Conservation (phyloP, 2,888 invertebrate species). For the Cephus nigrinus region DNA sequence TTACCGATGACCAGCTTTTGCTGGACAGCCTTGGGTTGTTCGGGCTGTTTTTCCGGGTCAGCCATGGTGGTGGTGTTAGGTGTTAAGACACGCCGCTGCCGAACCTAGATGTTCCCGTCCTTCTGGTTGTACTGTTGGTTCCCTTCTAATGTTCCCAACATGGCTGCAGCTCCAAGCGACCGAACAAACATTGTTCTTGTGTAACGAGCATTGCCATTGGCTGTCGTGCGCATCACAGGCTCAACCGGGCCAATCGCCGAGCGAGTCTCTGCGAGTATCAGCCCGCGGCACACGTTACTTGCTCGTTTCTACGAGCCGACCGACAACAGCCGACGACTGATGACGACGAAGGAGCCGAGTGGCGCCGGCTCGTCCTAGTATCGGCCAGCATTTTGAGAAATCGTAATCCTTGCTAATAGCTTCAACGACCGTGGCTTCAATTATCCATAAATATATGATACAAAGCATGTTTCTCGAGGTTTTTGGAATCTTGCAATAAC, state of each 20-base stretch:
- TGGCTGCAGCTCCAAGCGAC: conserved; percentile 62
- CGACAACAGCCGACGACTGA: not conserved
- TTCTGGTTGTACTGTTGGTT: conserved; percentile 68
- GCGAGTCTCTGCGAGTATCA: conserved; percentile 5
- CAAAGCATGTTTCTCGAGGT: not conserved
- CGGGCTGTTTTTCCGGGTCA: conserved; percentile 92
- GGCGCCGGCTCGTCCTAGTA: not conserved
- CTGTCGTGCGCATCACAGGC: conserved; percentile 17
- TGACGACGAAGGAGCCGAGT: not conserved
- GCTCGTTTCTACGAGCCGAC: conserved; percentile 9
- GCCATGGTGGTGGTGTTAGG: conserved; percentile 86
- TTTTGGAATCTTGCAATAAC: not conserved
- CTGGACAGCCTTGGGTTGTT: conserved; percentile 78
- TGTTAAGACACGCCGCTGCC: conserved; percentile 67
- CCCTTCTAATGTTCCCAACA: conserved; percentile 66
- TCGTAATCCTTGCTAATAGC: not conserved
- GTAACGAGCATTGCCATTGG: conserved; percentile 43
- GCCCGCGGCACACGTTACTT: conserved; percentile 16
- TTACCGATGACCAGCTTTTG: conserved; percentile 92
- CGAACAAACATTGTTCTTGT: conserved; percentile 47
- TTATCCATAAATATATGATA: not conserved
- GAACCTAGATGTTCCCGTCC: conserved; percentile 69
- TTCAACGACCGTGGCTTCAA: not conserved
- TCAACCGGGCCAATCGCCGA: conserved; percentile 28
- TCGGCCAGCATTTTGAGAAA: not conserved